phyloP scores from a whole-genome alignment of 2,888 invertebrate genomes.

The Perizoma affinitatum region DNA sequence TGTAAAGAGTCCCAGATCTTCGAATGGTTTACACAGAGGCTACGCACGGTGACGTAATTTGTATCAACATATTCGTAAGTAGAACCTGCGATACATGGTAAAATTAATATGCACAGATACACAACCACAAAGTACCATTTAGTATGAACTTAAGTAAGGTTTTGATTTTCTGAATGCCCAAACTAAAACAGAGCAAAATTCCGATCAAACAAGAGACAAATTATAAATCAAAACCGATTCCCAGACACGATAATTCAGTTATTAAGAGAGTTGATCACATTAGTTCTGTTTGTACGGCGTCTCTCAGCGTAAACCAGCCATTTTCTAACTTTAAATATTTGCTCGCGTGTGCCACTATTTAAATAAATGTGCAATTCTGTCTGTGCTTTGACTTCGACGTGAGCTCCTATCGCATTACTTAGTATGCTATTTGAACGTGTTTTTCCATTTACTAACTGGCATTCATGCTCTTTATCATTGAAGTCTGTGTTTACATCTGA shows the following conservation, averaged over 20 bases:
- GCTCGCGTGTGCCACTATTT: slow-evolving; percentile 61
- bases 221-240: slow-evolving; percentile 26
- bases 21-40: too few species aligned
- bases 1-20: too few species aligned
- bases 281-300: slow-evolving; percentile 54
- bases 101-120: too few species aligned
- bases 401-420: slow-evolving; percentile 46
- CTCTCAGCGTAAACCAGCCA: slow-evolving; percentile 58
- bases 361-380: slow-evolving; percentile 63
- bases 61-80: too few species aligned
- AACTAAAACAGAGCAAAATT: slow-evolving; percentile 11
- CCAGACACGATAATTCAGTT: slow-evolving; percentile 43
- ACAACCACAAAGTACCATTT: not conserved
- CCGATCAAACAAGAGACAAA: slow-evolving; percentile 14
- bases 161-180: not conserved
- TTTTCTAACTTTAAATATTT: slow-evolving; percentile 73
- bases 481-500: slow-evolving; percentile 35
- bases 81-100: too few species aligned
- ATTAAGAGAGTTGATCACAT: slow-evolving; percentile 53
- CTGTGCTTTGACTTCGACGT: slow-evolving; percentile 55
- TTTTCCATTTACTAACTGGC: slow-evolving; percentile 43
- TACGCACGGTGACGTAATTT: too few species aligned
- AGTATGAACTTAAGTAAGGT: not conserved
- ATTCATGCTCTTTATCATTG: slow-evolving; percentile 41
- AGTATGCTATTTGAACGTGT: slow-evolving; percentile 48